Evolutionary conservation across 1,140 invertebrate genomes (phyloP).

Genomic region (Schlechtendalia chinensis): DNA sequence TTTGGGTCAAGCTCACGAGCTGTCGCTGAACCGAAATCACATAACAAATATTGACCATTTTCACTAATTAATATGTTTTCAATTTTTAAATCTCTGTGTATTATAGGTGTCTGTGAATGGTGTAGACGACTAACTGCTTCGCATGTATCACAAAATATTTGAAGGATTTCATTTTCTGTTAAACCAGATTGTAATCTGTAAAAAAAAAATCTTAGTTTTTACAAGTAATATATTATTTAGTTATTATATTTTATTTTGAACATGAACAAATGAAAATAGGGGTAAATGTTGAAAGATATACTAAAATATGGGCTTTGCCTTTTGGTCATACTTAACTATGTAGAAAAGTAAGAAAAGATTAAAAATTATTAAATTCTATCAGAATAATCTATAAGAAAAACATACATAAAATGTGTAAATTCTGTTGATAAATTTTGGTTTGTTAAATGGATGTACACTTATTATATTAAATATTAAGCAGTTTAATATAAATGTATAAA

Average conservation of each 20-base stretch:
- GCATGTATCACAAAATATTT: constrained; percentile 92
- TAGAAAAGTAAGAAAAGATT: too few species aligned
- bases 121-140: constrained; percentile 90
- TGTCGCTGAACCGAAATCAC: constrained; percentile 88
- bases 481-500: too few species aligned
- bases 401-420: too few species aligned
- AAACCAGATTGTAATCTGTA: constrained; percentile 69
- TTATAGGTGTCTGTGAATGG: constrained; percentile 91
- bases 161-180: constrained; percentile 78
- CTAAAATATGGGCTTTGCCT: neutral
- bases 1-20: constrained; percentile 74
- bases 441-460: too few species aligned
- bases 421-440: too few species aligned
- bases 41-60: constrained; percentile 76
- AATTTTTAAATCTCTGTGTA: constrained; percentile 92
- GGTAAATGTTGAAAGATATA: neutral
- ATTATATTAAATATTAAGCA: too few species aligned
- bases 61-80: constrained; percentile 85
- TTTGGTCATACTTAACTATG: neutral
- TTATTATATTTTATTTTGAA: neutral
- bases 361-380: too few species aligned
- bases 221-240: neutral
- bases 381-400: too few species aligned
- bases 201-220: constrained; percentile 24
- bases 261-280: neutral